These are phyloP conservation scores for Chauna torquata DNA, from an alignment of 2,113 vertebrate species.

Conservation along the genomic window DNA sequence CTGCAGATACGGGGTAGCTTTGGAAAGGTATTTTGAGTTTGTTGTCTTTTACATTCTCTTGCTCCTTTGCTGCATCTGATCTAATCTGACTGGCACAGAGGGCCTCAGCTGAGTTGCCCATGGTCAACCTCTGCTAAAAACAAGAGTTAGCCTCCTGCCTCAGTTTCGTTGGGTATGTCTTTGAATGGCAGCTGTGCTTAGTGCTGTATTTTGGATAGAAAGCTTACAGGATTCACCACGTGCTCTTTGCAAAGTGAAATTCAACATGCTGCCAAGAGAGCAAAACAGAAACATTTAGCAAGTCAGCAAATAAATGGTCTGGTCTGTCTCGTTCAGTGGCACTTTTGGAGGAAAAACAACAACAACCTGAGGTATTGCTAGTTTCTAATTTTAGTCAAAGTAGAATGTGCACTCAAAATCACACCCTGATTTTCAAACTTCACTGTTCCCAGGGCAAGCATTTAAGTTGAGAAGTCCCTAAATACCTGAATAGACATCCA, in stretches of 20 bases:
- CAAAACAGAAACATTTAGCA: background rate
- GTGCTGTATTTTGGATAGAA: background rate
- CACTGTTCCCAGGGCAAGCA: background rate
- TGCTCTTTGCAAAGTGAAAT: background rate
- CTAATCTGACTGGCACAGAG: slow-evolving; percentile 37
- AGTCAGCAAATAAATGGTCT: background rate
- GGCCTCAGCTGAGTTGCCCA: background rate
- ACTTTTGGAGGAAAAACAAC: background rate
- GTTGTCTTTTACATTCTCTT: slow-evolving; percentile 34
- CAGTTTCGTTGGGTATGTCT: background rate
- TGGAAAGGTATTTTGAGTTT: background rate
- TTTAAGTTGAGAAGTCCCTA: background rate
- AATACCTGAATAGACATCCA: background rate
- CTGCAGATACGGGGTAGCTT: background rate
- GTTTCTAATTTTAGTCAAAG: background rate
- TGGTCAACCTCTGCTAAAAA: background rate
- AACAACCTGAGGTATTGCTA: background rate
- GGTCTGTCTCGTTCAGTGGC: background rate
- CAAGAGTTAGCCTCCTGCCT: background rate
- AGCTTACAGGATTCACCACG: background rate
- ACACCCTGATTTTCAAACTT: background rate
- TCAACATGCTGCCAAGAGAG: background rate
- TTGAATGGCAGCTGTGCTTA: slow-evolving; percentile 21
- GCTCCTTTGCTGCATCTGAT: slow-evolving; percentile 19
- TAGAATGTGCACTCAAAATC: background rate